These are phyloP conservation scores for Aurelia sp. DNA, from an alignment of 30 jellyfish, hydroid and myxozoan genomes.

Conservation along the genomic window DNA sequence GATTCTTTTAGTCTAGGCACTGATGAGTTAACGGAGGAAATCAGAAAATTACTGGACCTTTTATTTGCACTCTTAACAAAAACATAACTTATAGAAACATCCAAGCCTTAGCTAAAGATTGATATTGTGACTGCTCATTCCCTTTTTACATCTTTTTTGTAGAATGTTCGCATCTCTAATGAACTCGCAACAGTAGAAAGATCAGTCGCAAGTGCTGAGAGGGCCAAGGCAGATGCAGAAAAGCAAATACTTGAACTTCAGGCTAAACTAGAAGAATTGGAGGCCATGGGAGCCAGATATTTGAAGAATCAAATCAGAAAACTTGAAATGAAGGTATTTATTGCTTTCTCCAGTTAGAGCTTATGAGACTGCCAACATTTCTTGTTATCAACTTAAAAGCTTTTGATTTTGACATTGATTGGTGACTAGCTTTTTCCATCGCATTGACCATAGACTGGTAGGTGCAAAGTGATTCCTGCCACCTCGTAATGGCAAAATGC, in stretches of 20 bases:
- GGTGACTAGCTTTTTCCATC: too few species aligned
- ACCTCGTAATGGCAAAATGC: too few species aligned
- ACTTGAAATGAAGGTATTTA: constrained; percentile 77
- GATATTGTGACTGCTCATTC: not conserved
- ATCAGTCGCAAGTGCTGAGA: constrained; percentile 70
- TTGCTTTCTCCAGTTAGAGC: too few species aligned
- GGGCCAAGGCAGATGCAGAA: constrained; percentile 76
- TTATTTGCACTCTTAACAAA: not conserved
- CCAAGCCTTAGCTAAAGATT: not conserved
- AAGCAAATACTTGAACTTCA: constrained; percentile 53
- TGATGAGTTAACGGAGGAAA: too few species aligned
- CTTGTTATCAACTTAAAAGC: too few species aligned
- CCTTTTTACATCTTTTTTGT: not conserved
- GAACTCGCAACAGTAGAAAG: constrained; percentile 61
- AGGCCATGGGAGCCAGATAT: constrained; percentile 75
- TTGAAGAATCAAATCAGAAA: constrained; percentile 79
- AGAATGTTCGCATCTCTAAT: constrained; percentile 59
- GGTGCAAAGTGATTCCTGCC: too few species aligned
- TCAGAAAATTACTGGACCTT: too few species aligned
- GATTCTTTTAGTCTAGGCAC: too few species aligned
- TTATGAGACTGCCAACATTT: too few species aligned
- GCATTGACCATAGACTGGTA: too few species aligned
- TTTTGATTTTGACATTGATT: too few species aligned
- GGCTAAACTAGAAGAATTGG: constrained; percentile 71
- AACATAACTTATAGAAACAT: not conserved